These are phyloP conservation scores for Serilophus lunatus DNA, from an alignment of 2,113 vertebrate genomes.

Conservation along the genomic window DNA sequence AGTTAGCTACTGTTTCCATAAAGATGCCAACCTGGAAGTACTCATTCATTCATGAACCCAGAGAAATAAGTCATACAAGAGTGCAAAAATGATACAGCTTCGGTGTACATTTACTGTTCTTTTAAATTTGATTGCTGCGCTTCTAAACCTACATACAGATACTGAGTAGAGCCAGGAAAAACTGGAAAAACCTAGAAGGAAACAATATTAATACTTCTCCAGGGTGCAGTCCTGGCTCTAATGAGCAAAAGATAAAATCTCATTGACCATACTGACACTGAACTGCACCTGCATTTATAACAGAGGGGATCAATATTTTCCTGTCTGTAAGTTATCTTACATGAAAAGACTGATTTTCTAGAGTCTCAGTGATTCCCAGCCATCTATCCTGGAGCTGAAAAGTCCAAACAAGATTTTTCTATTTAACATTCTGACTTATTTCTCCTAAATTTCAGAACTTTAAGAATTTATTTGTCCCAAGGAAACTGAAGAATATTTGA, in stretches of 20 bases:
- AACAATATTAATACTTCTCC: not conserved
- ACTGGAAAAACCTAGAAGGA: not conserved
- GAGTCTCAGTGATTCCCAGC: not conserved
- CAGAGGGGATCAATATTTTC: not conserved
- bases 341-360: not conserved
- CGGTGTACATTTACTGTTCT: not conserved
- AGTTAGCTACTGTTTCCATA: conserved; percentile 42
- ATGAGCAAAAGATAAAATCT: not conserved
- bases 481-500: not conserved
- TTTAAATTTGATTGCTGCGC: not conserved
- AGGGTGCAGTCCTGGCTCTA: not conserved
- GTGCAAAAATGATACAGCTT: not conserved
- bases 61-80: not conserved
- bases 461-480: not conserved
- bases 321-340: not conserved
- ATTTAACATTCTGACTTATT: not conserved
- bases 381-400: not conserved
- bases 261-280: not conserved
- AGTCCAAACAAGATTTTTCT: not conserved
- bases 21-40: conserved; percentile 19
- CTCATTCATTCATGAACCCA: not conserved
- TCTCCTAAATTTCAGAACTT: not conserved
- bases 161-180: not conserved
- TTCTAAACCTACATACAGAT: not conserved
- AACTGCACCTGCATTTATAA: not conserved